phyloP scores from a whole-genome alignment of 2,888 invertebrate species.

The Mythimna albipuncta region DNA sequence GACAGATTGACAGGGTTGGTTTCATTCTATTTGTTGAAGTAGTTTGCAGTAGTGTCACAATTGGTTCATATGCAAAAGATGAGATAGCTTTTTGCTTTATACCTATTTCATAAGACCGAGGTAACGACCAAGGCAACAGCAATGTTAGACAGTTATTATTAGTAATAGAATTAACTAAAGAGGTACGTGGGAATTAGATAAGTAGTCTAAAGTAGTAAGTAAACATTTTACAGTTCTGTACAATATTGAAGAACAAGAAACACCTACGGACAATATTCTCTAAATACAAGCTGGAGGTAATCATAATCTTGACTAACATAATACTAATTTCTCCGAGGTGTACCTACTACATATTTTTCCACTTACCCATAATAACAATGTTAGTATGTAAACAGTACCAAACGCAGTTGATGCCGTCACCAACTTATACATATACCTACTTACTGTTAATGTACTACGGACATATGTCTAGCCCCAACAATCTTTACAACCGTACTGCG shows the following conservation, averaged over 20 bases:
- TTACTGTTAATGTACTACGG: neutral
- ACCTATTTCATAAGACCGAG: too few species aligned
- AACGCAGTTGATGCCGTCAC: constrained; percentile 33
- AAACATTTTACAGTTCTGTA: too few species aligned
- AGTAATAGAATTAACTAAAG: too few species aligned
- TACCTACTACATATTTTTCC: constrained; percentile 6
- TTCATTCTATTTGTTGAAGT: constrained; percentile 19
- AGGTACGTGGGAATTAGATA: neutral
- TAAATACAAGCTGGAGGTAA: neutral
- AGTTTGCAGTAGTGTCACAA: neutral
- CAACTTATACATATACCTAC: neutral
- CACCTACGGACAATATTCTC: neutral
- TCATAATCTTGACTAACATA: constrained; percentile 6
- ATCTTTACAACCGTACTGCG: constrained; percentile 44
- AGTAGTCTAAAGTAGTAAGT: neutral
- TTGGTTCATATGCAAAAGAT: neutral
- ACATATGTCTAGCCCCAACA: constrained; percentile 28
- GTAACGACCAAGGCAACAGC: too few species aligned
- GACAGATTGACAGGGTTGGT: constrained; percentile 2
- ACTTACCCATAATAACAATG: constrained; percentile 10
- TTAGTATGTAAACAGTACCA: constrained; percentile 30
- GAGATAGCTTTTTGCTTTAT: neutral
- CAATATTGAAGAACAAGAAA: neutral
- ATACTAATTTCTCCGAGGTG: neutral
- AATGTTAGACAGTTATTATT: too few species aligned